A percentile compares a stretch with the other conserved stretches of the same genome.
phyloP scores from a whole-genome alignment of 2,888 invertebrate genomes.

The Eulithis testata region DNA sequence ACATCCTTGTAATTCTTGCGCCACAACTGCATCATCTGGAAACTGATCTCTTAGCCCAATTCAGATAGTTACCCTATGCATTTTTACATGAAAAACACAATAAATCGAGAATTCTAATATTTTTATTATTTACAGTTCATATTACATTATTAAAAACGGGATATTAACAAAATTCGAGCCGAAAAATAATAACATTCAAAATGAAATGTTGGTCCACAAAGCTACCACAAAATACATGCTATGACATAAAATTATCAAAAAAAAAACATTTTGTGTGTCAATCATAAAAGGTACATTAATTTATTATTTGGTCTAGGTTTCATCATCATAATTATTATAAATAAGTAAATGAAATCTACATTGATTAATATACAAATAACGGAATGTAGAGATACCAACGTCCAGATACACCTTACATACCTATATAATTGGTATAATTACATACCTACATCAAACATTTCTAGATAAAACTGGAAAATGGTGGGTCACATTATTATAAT shows the following conservation, averaged over 20 bases:
- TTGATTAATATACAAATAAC: conserved; percentile 79
- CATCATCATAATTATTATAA: conserved; percentile 74
- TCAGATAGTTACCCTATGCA: too few relatives aligned
- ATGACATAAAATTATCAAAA: conserved; percentile 68
- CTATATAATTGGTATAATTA: conserved; percentile 59
- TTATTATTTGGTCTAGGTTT: conserved; percentile 85
- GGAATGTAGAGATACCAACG: conserved; percentile 83
- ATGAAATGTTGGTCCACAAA: conserved; percentile 79
- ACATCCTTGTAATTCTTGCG: conserved; percentile 96
- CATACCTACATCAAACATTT: conserved; percentile 73
- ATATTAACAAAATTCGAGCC: conserved; percentile 79
- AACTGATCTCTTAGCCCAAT: conserved; percentile 84
- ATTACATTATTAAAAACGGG: conserved; percentile 64
- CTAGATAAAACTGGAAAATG: conserved; percentile 83
- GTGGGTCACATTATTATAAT: conserved; percentile 80
- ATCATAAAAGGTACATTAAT: conserved; percentile 84
- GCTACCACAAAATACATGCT: conserved; percentile 78
- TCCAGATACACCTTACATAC: conserved; percentile 67
- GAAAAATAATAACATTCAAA: conserved; percentile 76
- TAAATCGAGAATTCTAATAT: conserved; percentile 72
- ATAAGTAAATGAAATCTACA: conserved; percentile 74
- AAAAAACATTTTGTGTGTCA: conserved; percentile 70
- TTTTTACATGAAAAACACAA: conserved; percentile 51
- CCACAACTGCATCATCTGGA: conserved; percentile 95
- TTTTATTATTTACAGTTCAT: conserved; percentile 82